Evolutionary conservation across 1,140 invertebrate genomes (phyloP).

Genomic region (Papilio aristodemus): DNA sequence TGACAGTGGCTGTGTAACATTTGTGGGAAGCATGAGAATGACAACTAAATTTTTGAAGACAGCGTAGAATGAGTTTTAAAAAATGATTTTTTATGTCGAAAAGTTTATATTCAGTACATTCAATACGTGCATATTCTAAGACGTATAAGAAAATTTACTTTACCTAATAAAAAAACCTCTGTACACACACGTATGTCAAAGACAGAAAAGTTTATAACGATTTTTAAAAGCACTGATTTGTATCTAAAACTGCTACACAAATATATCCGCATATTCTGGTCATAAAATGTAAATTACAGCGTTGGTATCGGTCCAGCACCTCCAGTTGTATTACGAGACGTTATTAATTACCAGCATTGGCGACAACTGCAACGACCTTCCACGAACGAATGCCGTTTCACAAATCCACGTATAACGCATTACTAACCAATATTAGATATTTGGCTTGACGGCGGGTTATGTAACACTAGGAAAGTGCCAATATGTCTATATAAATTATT

Average conservation of each 20-base stretch:
- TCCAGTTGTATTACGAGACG: conserved; percentile 10
- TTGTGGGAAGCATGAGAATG: too few relatives aligned
- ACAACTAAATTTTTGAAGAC: too few relatives aligned
- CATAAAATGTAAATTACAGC: conserved; percentile 29
- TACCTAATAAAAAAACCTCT: too few relatives aligned
- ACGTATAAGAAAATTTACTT: too few relatives aligned
- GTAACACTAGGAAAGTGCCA: too few relatives aligned
- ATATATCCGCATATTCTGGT: conserved; percentile 27
- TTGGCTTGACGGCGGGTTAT: not conserved
- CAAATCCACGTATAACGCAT: conserved; percentile 10
- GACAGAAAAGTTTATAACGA: not conserved
- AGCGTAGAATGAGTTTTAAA: too few relatives aligned
- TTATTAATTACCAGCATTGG: conserved; percentile 32
- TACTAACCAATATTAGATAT: not conserved
- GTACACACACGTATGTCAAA: too few relatives aligned
- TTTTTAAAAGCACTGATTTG: not conserved
- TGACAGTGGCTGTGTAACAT: too few relatives aligned
- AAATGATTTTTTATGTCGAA: too few relatives aligned
- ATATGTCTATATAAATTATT: too few relatives aligned
- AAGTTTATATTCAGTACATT: too few relatives aligned
- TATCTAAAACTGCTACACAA: not conserved
- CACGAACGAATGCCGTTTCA: conserved; percentile 7
- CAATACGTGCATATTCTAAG: too few relatives aligned
- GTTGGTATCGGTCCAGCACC: conserved; percentile 32
- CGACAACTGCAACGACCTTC: conserved; percentile 22